Evolutionary conservation across 2,888 invertebrate species (phyloP).

Genomic region (Torymus texanus): DNA sequence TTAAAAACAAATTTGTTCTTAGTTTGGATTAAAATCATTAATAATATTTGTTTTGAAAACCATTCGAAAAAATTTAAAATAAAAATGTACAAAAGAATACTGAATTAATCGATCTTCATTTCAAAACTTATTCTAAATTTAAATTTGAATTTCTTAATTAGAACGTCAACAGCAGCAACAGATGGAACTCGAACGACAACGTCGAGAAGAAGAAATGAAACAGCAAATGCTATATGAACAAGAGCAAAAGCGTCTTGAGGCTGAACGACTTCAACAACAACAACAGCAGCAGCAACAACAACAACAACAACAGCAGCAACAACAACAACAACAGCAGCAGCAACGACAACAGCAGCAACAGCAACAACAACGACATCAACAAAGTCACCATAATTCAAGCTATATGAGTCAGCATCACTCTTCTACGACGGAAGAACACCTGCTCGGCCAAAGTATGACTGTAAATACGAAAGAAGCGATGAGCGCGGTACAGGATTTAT

Average conservation of each 20-base stretch:
- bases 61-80: neutral
- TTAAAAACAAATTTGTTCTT: too few relatives aligned
- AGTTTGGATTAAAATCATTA: too few relatives aligned
- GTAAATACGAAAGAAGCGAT: slow-evolving; percentile 84
- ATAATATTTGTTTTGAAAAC: neutral
- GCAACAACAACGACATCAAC: slow-evolving; percentile 60
- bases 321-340: slow-evolving; percentile 58
- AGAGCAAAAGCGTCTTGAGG: slow-evolving; percentile 62
- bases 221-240: slow-evolving; percentile 55
- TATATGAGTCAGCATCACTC: slow-evolving; percentile 68
- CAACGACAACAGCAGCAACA: slow-evolving; percentile 54
- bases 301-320: slow-evolving; percentile 48
- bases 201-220: slow-evolving; percentile 58
- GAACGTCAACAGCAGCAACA: slow-evolving; percentile 55
- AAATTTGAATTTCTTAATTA: slow-evolving; percentile 2
- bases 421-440: slow-evolving; percentile 67
- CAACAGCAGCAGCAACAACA: slow-evolving; percentile 61
- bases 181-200: slow-evolving; percentile 58
- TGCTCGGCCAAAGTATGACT: slow-evolving; percentile 80
- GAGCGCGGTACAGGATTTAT: slow-evolving; percentile 80
- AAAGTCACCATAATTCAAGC: slow-evolving; percentile 67
- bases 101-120: too few relatives aligned
- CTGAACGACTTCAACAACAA: slow-evolving; percentile 58
- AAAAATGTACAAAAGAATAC: too few relatives aligned
- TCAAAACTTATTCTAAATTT: neutral